Evolutionary conservation across 1,140 invertebrate genomes (phyloP), one percentile per base, ranked within the genome.

Genomic region (Trichonephila clavata): DNA sequence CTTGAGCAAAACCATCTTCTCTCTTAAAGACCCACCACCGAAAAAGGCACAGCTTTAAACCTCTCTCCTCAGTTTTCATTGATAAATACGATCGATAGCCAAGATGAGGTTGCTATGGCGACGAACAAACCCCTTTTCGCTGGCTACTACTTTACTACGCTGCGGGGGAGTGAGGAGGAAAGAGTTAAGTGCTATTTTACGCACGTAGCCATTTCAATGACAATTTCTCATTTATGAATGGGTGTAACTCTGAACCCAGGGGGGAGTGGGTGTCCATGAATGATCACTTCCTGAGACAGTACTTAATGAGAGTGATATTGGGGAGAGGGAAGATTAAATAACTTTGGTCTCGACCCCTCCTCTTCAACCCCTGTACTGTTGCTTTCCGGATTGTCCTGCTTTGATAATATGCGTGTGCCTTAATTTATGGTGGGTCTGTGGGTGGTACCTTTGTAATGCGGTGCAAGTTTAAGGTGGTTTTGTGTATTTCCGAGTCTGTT

Each of bases 201-300:
- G 61, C 87, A 24, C 65, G 43, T 89, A 61, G 87, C 43, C 57
- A 68, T 77, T 89, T 24, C 83, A 77, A 68, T 89, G 61, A 68
- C 87, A 89, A 27, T 20, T 71, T 68, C 50, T 86, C 59, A 77
- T 89, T 89, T 89, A 89, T 89, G 87, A 89, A 89, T 89, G 87
- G 87, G 24, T 77, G 32, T 77, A 77, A 39, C 71, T 32, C 14
- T 20, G 27, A 77, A 32, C 71, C 32, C 27, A 39, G 13, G 71
- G 27, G 32, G 27, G 16, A 4, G 13, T 16, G 71, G 71, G 16
- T 32, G 71, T 5, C 1, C 1, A 39, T 77, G 71, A 77, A 32
- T 39, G 27, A 77, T 77, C 27, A 39, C 71, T 77, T 77, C 71
- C 71, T 77, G 32, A 27, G 71, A 77, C 71, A 77, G 71, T 39